Evolutionary conservation across 2,797 vertebrate genomes (phyloP).

Genomic region (Oreochromis mossambicus): DNA sequence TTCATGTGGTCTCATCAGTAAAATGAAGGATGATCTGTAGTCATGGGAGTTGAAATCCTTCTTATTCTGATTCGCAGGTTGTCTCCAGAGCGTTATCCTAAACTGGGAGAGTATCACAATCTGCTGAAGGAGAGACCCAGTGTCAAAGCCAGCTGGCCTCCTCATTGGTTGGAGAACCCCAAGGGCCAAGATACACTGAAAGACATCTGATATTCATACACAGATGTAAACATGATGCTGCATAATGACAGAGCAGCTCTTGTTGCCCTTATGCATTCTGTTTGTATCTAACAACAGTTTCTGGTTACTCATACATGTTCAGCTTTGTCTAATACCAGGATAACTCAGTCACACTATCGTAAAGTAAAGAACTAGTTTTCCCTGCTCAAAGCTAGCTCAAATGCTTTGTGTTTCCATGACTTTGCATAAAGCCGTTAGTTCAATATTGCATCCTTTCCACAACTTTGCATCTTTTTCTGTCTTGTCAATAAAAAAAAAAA

Average conservation of each 20-base stretch:
- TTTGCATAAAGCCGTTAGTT: no score
- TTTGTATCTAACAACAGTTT: no score
- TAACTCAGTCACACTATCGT: no score
- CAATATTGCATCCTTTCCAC: no score
- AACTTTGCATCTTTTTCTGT: neutral
- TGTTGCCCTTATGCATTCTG: no score
- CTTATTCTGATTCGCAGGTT: conserved; percentile 37
- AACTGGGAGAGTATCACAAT: conserved; percentile 58
- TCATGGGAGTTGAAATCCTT: neutral
- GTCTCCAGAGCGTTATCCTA: conserved; percentile 61
- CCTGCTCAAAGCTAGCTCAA: no score
- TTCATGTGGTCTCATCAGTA: neutral
- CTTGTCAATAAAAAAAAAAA: neutral
- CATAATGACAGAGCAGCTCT: neutral
- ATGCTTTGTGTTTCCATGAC: no score
- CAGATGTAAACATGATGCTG: neutral
- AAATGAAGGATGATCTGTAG: neutral
- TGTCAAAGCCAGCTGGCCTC: conserved; percentile 74
- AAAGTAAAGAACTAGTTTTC: no score
- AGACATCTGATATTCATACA: conserved; percentile 49
- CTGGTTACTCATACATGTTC: no score
- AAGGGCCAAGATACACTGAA: conserved; percentile 52
- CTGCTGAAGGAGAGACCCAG: conserved; percentile 56
- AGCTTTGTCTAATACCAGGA: no score
- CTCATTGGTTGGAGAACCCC: conserved; percentile 70